Evolutionary conservation across 2,113 vertebrate genomes (phyloP).

Genomic region (Mugil cephalus): DNA sequence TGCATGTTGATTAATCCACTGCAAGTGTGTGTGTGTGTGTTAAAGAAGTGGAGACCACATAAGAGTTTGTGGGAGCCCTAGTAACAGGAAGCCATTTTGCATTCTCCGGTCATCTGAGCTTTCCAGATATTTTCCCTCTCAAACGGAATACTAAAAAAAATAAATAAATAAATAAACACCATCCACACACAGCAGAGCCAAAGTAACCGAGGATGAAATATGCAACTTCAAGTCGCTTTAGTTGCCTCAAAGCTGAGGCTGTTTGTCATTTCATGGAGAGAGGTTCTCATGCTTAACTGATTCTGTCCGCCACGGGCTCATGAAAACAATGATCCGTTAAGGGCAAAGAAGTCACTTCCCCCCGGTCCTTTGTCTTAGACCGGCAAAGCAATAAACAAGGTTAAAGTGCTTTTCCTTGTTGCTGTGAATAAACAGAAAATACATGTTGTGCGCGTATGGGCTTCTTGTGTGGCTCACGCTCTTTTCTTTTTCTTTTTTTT

Average conservation of each 20-base stretch:
- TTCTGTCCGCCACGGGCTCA: slow-evolving; percentile 18
- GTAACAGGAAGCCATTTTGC: slow-evolving; percentile 39
- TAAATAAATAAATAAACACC: too few relatives aligned
- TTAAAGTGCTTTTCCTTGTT: slow-evolving; percentile 11
- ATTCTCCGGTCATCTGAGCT: slow-evolving; percentile 22
- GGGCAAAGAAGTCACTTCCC: slow-evolving; percentile 11
- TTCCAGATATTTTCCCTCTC: slow-evolving; percentile 13
- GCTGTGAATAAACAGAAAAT: neutral
- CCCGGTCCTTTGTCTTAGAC: slow-evolving; percentile 13
- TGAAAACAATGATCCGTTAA: slow-evolving; percentile 27
- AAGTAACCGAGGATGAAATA: slow-evolving; percentile 28
- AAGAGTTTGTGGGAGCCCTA: slow-evolving; percentile 8
- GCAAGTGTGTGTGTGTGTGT: slow-evolving; percentile 10
- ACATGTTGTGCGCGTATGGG: neutral
- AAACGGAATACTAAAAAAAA: slow-evolving; percentile 52
- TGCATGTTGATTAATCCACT: slow-evolving; percentile 54
- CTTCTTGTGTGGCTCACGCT: neutral
- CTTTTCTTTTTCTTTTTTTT: neutral
- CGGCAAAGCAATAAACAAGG: slow-evolving; percentile 15
- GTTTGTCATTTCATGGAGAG: slow-evolving; percentile 29
- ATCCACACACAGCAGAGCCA: neutral
- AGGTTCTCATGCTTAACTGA: slow-evolving; percentile 23
- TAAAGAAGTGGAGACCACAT: neutral
- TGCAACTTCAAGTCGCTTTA: slow-evolving; percentile 11
- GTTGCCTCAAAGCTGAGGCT: too few relatives aligned